These are phyloP conservation scores for Brachylomia viminalis DNA, from an alignment of 2,888 invertebrate genomes.

Conservation along the genomic window DNA sequence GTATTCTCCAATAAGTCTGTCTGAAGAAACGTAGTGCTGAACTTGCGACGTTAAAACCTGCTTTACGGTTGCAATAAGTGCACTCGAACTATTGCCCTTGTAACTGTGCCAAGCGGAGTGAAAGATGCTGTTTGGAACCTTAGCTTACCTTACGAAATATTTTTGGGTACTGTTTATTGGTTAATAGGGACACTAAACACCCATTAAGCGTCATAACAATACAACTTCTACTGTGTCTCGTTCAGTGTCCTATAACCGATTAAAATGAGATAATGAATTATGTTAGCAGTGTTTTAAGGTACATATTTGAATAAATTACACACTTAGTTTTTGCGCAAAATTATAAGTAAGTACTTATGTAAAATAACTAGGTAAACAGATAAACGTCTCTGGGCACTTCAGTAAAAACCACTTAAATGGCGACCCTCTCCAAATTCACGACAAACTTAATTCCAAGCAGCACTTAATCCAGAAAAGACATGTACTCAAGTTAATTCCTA, in stretches of 20 bases:
- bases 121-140: conserved; percentile 34
- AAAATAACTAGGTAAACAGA: neutral
- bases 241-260: neutral
- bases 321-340: neutral
- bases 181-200: neutral
- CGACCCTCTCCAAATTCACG: conserved; percentile 2
- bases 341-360: neutral
- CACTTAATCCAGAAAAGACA: conserved; percentile 33
- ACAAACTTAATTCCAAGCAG: conserved; percentile 20
- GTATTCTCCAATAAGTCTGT: conserved; percentile 75
- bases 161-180: neutral
- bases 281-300: neutral
- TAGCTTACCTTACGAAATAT: neutral
- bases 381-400: neutral
- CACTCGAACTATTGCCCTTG: conserved; percentile 66
- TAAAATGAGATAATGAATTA: neutral
- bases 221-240: neutral
- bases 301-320: neutral
- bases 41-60: conserved; percentile 77
- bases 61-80: conserved; percentile 80
- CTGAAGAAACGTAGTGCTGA: conserved; percentile 73
- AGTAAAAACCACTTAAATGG: conserved; percentile 4
- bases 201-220: neutral
- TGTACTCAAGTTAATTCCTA: conserved; percentile 40
- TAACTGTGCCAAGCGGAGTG: conserved; percentile 57